These are phyloP conservation scores for Helarctos malayanus DNA, from an alignment of 2,797 vertebrate species.

Conservation along the genomic window DNA sequence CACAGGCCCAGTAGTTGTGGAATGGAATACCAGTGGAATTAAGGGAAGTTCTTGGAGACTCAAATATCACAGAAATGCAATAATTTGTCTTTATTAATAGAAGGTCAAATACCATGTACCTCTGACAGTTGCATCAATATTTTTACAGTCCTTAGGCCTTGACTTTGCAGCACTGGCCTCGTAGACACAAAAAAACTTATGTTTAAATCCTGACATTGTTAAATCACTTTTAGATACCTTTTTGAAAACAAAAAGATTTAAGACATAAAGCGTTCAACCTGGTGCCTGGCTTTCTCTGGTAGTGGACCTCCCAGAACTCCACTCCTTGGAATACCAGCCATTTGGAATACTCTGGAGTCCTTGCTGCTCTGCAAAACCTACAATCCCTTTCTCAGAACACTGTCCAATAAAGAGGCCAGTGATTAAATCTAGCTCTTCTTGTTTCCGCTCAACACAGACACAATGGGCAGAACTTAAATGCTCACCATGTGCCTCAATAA, in stretches of 20 bases:
- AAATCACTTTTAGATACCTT: slow-evolving; percentile 69
- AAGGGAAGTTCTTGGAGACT: slow-evolving; percentile 73
- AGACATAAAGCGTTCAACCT: slow-evolving; percentile 12
- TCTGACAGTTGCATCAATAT: slow-evolving; percentile 81
- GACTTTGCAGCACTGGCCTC: slow-evolving; percentile 42
- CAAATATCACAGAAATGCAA: slow-evolving; percentile 78
- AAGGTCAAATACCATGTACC: slow-evolving; percentile 78
- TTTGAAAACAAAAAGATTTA: slow-evolving; percentile 68
- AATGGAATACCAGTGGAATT: slow-evolving; percentile 70
- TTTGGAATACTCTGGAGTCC: not conserved
- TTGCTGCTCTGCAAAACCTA: not conserved
- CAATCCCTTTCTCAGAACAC: slow-evolving; percentile 8
- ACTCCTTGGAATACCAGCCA: slow-evolving; percentile 25
- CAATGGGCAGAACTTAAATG: not conserved
- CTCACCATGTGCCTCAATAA: not conserved
- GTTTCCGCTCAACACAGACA: not conserved
- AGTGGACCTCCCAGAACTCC: not conserved
- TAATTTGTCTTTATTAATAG: slow-evolving; percentile 83
- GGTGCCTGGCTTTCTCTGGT: slow-evolving; percentile 54
- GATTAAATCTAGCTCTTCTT: not conserved
- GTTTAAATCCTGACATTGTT: slow-evolving; percentile 59
- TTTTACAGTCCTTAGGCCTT: slow-evolving; percentile 71
- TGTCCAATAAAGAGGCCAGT: not conserved
- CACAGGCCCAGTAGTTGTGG: not conserved
- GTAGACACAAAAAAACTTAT: slow-evolving; percentile 18